Base-by-base conservation (phyloP, 2,113 vertebrate species). In the Cheirogaleus medius region DNA sequence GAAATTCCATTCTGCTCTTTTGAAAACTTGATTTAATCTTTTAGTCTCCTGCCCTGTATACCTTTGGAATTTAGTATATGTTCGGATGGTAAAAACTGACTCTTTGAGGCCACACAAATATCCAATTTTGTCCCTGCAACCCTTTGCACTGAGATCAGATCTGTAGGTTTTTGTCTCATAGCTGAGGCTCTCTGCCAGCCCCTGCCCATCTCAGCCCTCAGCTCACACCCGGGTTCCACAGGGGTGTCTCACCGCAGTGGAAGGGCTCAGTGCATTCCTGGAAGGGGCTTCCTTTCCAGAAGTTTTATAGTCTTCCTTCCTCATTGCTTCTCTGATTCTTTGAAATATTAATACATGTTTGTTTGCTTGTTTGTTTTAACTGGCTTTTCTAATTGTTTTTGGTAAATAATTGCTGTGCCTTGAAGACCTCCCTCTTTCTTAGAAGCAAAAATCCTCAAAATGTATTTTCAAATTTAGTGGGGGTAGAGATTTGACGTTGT, bases 191-290 rank as follows among this genome's bases (percentile, higher is more conserved):
- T 47, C 20, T 34, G 17, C 32, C 64, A 32, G 47, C 6, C 2
- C 2, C 34, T 9, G 5, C 21, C 25, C 5, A 8, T 68, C 74
- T 69, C 29, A 18, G 9, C 21, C 11, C 34, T 39, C 37, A 85
- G 0, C 44, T 37, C 58, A 78, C 44, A 60, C 4, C 8, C 23
- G 11, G 1, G 7, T n/a, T 23, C 11, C 12, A 10, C 23, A 44
- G 52, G 20, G 1, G 1, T 4, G 32, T 58, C n/a, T 8, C 52
- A 14, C 6, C n/a, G 25, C 7, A 5, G 54, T 13, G 2, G 3
- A 54, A 1, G 2, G 29, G 60, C n/a, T 49, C 64, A 29, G 5
- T 5, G 3, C 10, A 6, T 6, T 6, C 80, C 44, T 76, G 6
- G 27, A 29, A 34, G 32, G 27, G 10, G 11, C 7, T 29, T 56